Evolutionary conservation across 2,888 invertebrate species (phyloP), one percentile per base, ranked within the genome.

Genomic region (Drosophila paucipuncta): DNA sequence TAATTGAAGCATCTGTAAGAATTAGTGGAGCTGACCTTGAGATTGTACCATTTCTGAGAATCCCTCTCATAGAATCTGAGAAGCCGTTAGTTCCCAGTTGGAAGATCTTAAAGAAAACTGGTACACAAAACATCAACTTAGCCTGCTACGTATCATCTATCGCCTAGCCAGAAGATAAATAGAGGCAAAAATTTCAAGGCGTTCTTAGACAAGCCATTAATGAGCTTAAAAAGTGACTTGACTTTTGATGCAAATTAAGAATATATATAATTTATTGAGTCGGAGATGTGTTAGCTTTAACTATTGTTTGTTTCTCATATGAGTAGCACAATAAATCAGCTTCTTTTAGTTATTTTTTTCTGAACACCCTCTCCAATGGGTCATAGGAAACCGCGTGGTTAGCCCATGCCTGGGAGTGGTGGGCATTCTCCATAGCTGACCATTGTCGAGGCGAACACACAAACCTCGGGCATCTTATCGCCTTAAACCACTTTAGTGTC

Each of bases 401-500:
- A 33, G 50, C 50, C 43, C 59, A 70, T 31, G 31, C 60, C 35
- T 10, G 4, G 28, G 11, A 10, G 30, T 4, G 37, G 10, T 31
- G 11, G 52, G 49, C 78, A 30, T 57, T 2, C 35, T 28, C 52
- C 52, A 35, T 39, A 39, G 31, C 52, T 13, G 43, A 39, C 25
- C 79, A 66, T 37, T 63, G 50, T 61, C 63, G 31, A 53, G 47
- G 53, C 55, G 41, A 18, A 66, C 59, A 52, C 52, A 57, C 37
- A 68, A 68, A 53, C 81, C 79, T 77, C 79, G 66, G 90, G 82
- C 83, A 75, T 83, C 89, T 92, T 91, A 92, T 90, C 88, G 92
- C 92, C 92, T 83, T 90, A 90, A 92, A 91, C 91, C 92, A 92
- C 92, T 92, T 92, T 91, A 83, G 91, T 92, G 92, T 91, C 92